These are phyloP conservation scores for Halcyon leucocephala DNA, from an alignment of 2,797 vertebrate species.

Conservation along the genomic window DNA sequence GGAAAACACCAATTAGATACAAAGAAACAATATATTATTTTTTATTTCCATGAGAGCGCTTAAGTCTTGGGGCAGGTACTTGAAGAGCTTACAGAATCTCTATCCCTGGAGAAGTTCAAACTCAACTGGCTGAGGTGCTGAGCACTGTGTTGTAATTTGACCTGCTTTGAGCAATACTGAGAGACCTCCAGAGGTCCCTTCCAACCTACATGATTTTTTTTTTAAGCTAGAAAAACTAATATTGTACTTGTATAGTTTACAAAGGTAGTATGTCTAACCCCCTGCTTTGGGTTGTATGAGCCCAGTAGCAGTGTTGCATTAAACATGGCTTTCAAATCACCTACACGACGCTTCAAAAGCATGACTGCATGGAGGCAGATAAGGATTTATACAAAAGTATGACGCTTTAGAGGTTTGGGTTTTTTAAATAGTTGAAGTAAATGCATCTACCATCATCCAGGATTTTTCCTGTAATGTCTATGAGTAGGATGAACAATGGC, in stretches of 20 bases:
- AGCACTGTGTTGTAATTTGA: neutral
- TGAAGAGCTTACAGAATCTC: neutral
- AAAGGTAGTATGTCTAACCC: neutral
- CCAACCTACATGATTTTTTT: neutral
- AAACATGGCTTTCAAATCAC: neutral
- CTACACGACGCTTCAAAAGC: neutral
- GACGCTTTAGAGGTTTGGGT: neutral
- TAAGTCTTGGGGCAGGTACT: neutral
- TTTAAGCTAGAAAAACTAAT: neutral
- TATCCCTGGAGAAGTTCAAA: neutral
- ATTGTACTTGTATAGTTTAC: neutral
- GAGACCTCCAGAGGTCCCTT: neutral
- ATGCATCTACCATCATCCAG: neutral
- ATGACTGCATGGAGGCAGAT: neutral
- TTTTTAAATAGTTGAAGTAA: neutral
- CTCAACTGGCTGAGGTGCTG: fast-evolving
- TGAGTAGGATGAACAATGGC: neutral
- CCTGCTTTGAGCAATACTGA: neutral
- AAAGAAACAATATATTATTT: neutral
- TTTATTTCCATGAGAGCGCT: neutral
- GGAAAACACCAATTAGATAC: neutral
- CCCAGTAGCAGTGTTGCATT: neutral
- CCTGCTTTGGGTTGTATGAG: neutral
- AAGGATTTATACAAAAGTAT: neutral
- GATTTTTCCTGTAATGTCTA: neutral